Conservation (phyloP, 2,797 vertebrate species). For the Triplophysa bombifrons region DNA sequence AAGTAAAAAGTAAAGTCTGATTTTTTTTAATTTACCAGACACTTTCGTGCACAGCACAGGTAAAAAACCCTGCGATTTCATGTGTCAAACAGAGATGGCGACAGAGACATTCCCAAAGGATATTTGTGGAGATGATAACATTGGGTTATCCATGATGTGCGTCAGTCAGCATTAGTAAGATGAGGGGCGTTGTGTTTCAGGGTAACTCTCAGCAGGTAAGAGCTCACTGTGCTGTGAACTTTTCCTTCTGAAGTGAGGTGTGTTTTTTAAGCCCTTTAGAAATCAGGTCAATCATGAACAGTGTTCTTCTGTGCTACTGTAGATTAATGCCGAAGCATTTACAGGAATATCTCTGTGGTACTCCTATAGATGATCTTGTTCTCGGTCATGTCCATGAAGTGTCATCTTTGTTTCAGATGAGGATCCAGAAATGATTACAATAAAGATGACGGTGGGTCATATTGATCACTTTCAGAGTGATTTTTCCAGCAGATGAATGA, state of each 20-base stretch:
- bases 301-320: not conserved
- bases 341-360: not conserved
- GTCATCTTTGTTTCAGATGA: not conserved
- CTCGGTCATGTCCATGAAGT: not conserved
- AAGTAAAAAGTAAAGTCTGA: not conserved
- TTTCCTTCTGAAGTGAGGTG: constrained; percentile 13
- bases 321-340: not conserved
- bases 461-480: too few relatives aligned
- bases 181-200: constrained; percentile 2
- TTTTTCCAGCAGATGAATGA: too few relatives aligned
- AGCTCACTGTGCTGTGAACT: constrained; percentile 12
- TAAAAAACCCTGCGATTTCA: too few relatives aligned
- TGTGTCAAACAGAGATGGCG: too few relatives aligned
- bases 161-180: constrained; percentile 8
- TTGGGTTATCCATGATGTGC: not conserved
- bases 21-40: not conserved
- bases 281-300: constrained; percentile 36
- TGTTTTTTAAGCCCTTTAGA: not conserved
- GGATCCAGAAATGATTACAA: too few relatives aligned
- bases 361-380: not conserved
- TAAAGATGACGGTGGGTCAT: too few relatives aligned
- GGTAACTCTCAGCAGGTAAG: constrained; percentile 25
- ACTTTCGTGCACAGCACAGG: too few relatives aligned
- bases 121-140: not conserved
- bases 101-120: not conserved